Evolutionary conservation across 2,797 vertebrate genomes (phyloP).

Genomic region (Holocentrus rufus): DNA sequence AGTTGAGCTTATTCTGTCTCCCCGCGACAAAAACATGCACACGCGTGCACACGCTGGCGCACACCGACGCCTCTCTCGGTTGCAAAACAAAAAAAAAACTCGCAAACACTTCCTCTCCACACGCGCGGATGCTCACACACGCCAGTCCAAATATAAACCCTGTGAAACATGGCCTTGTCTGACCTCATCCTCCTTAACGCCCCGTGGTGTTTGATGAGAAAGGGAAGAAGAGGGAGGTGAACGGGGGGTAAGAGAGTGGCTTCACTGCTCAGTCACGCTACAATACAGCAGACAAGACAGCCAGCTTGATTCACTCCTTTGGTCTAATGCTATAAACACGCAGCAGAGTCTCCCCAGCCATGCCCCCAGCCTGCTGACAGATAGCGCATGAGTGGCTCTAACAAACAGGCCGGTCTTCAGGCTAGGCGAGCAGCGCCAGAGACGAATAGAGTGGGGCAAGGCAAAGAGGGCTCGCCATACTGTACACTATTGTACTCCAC

Average conservation of each 20-base stretch:
- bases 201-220: constrained; percentile 66
- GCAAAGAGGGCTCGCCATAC: constrained; percentile 45
- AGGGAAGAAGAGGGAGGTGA: constrained; percentile 42
- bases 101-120: constrained; percentile 28
- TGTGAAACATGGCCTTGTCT: constrained; percentile 59
- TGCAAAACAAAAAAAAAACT: constrained; percentile 32
- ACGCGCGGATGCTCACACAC: constrained; percentile 36
- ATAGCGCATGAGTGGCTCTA: constrained; percentile 72
- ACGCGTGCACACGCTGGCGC: neutral
- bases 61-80: constrained; percentile 10
- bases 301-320: constrained; percentile 75
- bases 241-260: constrained; percentile 46
- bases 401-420: constrained; percentile 73
- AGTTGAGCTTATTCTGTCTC: constrained; percentile 64
- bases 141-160: constrained; percentile 54
- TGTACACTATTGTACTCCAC: constrained; percentile 48
- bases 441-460: constrained; percentile 43
- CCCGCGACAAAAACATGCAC: constrained; percentile 38
- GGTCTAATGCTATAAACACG: constrained; percentile 72
- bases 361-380: constrained; percentile 72
- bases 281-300: constrained; percentile 66
- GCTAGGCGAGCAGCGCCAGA: constrained; percentile 53
- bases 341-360: constrained; percentile 55
- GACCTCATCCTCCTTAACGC: constrained; percentile 65
- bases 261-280: constrained; percentile 72